Base-by-base conservation (phyloP, 2,797 vertebrate species). In the Kryptopterus vitreolus region DNA sequence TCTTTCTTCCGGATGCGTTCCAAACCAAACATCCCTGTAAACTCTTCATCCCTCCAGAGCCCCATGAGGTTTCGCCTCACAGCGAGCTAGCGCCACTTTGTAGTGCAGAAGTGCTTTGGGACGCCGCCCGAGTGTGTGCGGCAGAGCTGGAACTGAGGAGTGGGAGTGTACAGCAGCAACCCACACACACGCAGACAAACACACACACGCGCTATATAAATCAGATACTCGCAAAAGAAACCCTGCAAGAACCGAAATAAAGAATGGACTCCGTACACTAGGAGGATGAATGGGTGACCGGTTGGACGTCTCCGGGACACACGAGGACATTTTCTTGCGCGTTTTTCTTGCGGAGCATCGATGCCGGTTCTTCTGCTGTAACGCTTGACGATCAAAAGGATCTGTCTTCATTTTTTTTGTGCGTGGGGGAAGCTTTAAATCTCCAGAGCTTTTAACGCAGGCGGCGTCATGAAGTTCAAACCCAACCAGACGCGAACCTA, bases 401-500 rank as follows among this genome's bases (percentile, higher is more conserved):
- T 62, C 52, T 7, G 46, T 0, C n/a, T n/a, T 33, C 35, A 7
- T 53, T 22, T 24, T 18, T 76, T 50, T 20, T 2, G 24, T 58
- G 52, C 7, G 24, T 71, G n/a, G 12, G 10, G 48, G 33, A 72
- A n/a, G n/a, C n/a, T n/a, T n/a, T n/a, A n/a, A 43, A 43, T 58
- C 20, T 33, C 22, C 16, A 73, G 52, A 63, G 29, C 29, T 57
- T 24, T 65, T 18, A 11, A 29, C 15, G 8, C 31, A 65, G 6
- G 8, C 46, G 35, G 61, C 90, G 95, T 87, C 89, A 98, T 98
- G 97, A 98, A 98, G 94, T 95, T 97, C 85, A 98, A 98, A 91
- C 96, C 96, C 82, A 98, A 98, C 92, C 97, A 98, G 94, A 98
- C 96, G 87, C 93, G 97, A 91, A 98, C 96, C 3, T 98, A 97